Evolutionary conservation across 2,888 invertebrate genomes (phyloP).

Genomic region (Rhaphigaster nebulosa): DNA sequence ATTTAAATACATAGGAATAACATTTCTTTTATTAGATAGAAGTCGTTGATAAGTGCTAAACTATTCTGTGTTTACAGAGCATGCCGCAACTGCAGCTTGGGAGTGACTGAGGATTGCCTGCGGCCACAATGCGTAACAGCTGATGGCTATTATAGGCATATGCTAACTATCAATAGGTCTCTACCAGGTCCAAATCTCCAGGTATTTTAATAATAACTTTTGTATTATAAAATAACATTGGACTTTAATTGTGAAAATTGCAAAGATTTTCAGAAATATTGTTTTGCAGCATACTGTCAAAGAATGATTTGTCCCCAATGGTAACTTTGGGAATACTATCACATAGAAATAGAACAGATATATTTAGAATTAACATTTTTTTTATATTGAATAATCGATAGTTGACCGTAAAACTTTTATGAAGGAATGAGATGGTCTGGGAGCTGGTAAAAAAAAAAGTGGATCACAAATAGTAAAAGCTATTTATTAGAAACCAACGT

Average conservation of each 20-base stretch:
- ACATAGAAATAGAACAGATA: too few relatives aligned
- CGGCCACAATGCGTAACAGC: constrained; percentile 71
- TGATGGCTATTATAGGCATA: constrained; percentile 70
- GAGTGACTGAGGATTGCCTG: constrained; percentile 68
- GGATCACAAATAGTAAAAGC: too few relatives aligned
- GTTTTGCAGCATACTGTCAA: not conserved
- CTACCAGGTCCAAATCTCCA: constrained; percentile 72
- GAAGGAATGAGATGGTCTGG: too few relatives aligned
- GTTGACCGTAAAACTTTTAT: too few relatives aligned
- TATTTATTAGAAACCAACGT: too few relatives aligned
- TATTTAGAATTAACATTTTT: too few relatives aligned
- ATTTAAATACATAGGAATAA: not conserved
- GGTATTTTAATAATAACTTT: constrained; percentile 69
- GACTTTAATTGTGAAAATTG: not conserved
- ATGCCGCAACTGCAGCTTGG: constrained; percentile 68
- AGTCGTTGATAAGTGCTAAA: not conserved
- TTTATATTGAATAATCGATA: too few relatives aligned
- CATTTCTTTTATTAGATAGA: not conserved
- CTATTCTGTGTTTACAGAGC: constrained; percentile 11
- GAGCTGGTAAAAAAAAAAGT: too few relatives aligned
- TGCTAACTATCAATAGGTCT: constrained; percentile 71
- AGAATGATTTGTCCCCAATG: too few relatives aligned
- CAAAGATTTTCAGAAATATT: not conserved
- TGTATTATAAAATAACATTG: not conserved
- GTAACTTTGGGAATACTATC: too few relatives aligned